Evolutionary conservation across 92 coral and sea anemone species (phyloP).

Genomic region (Umimayanthus kanabou): DNA sequence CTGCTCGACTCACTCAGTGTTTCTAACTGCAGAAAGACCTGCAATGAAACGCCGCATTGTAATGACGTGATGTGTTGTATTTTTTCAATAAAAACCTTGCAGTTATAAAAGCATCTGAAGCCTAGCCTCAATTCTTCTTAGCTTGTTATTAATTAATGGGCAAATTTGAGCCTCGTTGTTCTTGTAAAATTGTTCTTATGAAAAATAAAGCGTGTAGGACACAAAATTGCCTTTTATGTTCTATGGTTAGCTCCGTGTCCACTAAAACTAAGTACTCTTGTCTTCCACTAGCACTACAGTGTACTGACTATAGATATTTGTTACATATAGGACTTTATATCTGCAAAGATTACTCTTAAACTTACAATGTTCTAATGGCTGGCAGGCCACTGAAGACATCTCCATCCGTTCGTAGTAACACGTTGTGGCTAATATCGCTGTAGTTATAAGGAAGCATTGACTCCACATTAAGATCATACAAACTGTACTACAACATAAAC

Average conservation of each 20-base stretch:
- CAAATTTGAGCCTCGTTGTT: too few species aligned
- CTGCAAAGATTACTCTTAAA: background rate
- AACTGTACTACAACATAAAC: background rate
- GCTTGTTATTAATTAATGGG: too few species aligned
- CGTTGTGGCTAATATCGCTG: slow-evolving; percentile 50
- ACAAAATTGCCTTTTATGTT: too few species aligned
- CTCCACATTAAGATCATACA: background rate
- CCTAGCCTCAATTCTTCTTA: too few species aligned
- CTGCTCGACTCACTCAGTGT: too few species aligned
- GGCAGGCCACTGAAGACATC: slow-evolving; percentile 28
- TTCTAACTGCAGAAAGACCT: too few species aligned
- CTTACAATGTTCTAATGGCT: slow-evolving; percentile 44
- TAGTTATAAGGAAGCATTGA: background rate
- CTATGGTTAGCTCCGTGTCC: background rate
- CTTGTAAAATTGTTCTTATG: too few species aligned
- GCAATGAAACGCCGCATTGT: too few species aligned
- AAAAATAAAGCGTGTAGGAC: too few species aligned
- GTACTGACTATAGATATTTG: background rate
- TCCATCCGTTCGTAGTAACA: slow-evolving; percentile 24
- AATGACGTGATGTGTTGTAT: too few species aligned
- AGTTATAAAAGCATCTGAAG: too few species aligned
- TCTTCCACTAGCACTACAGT: background rate
- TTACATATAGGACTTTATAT: background rate
- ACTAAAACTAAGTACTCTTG: background rate
- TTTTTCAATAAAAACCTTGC: too few species aligned